phyloP scores from a whole-genome alignment of 2,113 vertebrate genomes.

The Narcine bancroftii region DNA sequence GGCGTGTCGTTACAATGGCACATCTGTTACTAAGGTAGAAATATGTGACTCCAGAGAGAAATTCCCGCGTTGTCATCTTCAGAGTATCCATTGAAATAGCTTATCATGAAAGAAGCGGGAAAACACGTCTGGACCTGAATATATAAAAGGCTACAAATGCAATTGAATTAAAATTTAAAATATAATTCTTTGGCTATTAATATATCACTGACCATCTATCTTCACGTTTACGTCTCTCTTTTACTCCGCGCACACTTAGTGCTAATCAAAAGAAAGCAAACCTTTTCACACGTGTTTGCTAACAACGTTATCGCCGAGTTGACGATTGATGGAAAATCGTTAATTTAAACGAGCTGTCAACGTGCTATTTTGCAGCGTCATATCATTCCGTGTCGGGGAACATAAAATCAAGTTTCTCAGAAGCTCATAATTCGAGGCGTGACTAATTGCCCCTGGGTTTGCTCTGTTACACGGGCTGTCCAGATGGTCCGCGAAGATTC shows the following conservation, averaged over 20 bases:
- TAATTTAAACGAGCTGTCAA: neutral
- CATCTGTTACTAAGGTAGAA: neutral
- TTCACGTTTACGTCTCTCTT: neutral
- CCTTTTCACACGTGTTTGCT: neutral
- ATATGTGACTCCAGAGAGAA: neutral
- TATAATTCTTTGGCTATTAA: neutral
- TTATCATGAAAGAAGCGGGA: neutral
- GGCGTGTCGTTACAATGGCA: neutral
- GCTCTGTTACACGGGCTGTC: slow-evolving; percentile 34
- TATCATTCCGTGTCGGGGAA: neutral
- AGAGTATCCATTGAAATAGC: neutral
- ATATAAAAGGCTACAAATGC: neutral
- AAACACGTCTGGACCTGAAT: neutral
- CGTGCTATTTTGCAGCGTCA: neutral
- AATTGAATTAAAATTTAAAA: neutral
- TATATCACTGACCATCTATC: too few species aligned
- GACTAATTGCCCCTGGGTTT: slow-evolving; percentile 31
- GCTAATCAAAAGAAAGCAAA: neutral
- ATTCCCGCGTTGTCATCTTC: too few species aligned
- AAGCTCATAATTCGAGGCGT: slow-evolving; percentile 1
- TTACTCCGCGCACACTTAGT: neutral
- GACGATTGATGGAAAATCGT: neutral
- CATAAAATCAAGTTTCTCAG: slow-evolving; percentile 29
- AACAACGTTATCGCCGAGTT: neutral
- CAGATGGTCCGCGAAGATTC: slow-evolving; percentile 34